Evolutionary conservation across 1,140 invertebrate genomes (phyloP).

Genomic region (Drosophila miranda): DNA sequence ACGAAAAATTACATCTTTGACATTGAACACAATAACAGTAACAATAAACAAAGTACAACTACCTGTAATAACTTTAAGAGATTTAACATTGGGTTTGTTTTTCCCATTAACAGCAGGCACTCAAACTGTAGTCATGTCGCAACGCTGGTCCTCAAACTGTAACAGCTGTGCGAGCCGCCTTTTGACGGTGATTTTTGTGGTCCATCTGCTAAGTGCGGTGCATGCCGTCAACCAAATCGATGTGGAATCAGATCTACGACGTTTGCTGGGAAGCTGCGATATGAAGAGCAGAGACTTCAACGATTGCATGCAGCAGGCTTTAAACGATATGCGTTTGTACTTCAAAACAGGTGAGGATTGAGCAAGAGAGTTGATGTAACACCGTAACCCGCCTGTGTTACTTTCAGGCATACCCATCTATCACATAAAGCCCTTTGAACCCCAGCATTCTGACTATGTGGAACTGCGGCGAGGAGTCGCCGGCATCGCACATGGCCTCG

Average conservation of each 20-base stretch:
- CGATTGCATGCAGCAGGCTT: conserved; percentile 87
- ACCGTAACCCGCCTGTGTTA: conserved; percentile 13
- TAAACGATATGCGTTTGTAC: conserved; percentile 87
- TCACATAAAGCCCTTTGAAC: conserved; percentile 89
- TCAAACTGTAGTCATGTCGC: conserved; percentile 36
- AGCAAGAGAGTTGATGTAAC: neutral
- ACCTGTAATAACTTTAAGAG: conserved; percentile 3
- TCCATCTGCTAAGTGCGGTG: conserved; percentile 4
- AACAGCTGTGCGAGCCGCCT: conserved; percentile 1
- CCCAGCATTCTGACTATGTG: conserved; percentile 88
- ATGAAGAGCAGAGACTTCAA: conserved; percentile 86
- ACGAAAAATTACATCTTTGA: neutral
- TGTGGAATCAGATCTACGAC: conserved; percentile 63
- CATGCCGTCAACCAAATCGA: conserved; percentile 44
- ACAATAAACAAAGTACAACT: conserved; percentile 21
- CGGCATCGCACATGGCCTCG: conserved; percentile 82
- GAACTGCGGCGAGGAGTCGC: conserved; percentile 85
- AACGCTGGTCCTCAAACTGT: conserved; percentile 51
- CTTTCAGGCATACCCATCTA: conserved; percentile 87
- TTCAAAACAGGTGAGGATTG: conserved; percentile 86
- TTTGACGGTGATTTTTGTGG: neutral
- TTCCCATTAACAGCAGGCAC: conserved; percentile 40
- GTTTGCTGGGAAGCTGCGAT: conserved; percentile 85
- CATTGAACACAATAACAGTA: conserved; percentile 1
- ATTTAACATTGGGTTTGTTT: conserved; percentile 25